Evolutionary conservation across 2,797 vertebrate species (phyloP).

Genomic region (Platalea minor): DNA sequence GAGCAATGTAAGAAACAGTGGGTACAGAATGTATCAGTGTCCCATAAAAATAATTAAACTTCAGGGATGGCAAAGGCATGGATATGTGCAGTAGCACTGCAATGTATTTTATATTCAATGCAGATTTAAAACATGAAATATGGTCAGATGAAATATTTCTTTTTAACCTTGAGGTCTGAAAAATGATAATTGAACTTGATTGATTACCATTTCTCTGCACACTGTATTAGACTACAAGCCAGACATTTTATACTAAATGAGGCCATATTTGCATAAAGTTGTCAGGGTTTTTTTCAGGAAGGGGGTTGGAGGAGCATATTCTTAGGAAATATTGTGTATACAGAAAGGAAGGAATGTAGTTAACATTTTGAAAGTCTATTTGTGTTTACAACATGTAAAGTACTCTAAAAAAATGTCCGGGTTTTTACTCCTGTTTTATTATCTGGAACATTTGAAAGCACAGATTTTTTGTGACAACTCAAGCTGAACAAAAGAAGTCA

Average conservation of each 20-base stretch:
- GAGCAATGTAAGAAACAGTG: neutral
- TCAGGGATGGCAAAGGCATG: neutral
- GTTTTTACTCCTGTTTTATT: neutral
- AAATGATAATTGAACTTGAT: constrained; percentile 19
- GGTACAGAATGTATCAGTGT: fast-evolving
- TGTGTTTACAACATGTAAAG: neutral
- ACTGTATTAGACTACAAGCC: neutral
- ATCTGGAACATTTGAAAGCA: neutral
- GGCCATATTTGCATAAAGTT: constrained; percentile 1
- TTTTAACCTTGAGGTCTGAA: constrained; percentile 24
- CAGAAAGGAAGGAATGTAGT: neutral
- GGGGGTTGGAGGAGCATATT: neutral
- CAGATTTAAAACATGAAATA: neutral
- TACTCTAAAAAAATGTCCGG: neutral
- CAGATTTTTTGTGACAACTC: neutral
- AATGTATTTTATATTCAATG: neutral
- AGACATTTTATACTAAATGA: neutral
- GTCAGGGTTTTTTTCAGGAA: neutral
- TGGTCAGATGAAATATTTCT: constrained; percentile 1
- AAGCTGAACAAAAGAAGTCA: neutral
- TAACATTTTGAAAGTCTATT: neutral
- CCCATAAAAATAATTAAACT: neutral
- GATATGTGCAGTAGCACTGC: neutral
- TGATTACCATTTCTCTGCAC: neutral
- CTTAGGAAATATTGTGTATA: neutral